Percentiles rank a stretch among this genome's conserved stretches.
These are phyloP conservation scores for Agrotis segetum DNA, from an alignment of 2,888 invertebrate genomes.

Conservation along the genomic window DNA sequence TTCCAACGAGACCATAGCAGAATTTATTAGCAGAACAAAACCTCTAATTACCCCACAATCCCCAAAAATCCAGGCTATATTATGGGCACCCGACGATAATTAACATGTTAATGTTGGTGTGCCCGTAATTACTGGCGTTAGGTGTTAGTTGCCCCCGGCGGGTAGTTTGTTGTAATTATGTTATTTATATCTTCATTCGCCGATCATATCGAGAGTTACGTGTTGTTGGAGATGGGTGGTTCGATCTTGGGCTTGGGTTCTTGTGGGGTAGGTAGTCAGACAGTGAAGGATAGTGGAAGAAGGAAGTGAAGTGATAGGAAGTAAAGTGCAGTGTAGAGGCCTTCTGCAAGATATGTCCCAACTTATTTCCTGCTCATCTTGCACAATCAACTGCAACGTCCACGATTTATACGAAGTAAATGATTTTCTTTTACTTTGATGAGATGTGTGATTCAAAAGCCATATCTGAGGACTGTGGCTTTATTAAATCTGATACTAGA, in stretches of 20 bases:
- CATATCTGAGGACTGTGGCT: too few species aligned
- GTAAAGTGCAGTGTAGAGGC: too few species aligned
- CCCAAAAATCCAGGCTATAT: constrained; percentile 36
- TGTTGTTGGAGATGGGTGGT: constrained; percentile 40
- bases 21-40: background rate
- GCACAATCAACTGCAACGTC: too few species aligned
- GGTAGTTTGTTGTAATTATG: constrained; percentile 61
- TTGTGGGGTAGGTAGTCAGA: background rate
- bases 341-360: too few species aligned
- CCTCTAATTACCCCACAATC: constrained; percentile 5
- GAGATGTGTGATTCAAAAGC: too few species aligned
- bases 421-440: too few species aligned
- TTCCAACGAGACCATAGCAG: too few species aligned
- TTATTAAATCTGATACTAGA: too few species aligned
- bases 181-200: constrained; percentile 67
- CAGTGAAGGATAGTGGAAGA: too few species aligned
- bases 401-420: too few species aligned
- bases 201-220: constrained; percentile 58
- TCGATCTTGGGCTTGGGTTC: background rate
- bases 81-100: constrained; percentile 60
- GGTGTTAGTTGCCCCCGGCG: constrained; percentile 60
- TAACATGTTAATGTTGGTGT: constrained; percentile 60
- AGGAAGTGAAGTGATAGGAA: too few species aligned
- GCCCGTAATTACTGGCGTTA: constrained; percentile 63
- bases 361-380: too few species aligned